Evolutionary conservation across 2,113 vertebrate species (phyloP).

Genomic region (Hypanus sabinus): DNA sequence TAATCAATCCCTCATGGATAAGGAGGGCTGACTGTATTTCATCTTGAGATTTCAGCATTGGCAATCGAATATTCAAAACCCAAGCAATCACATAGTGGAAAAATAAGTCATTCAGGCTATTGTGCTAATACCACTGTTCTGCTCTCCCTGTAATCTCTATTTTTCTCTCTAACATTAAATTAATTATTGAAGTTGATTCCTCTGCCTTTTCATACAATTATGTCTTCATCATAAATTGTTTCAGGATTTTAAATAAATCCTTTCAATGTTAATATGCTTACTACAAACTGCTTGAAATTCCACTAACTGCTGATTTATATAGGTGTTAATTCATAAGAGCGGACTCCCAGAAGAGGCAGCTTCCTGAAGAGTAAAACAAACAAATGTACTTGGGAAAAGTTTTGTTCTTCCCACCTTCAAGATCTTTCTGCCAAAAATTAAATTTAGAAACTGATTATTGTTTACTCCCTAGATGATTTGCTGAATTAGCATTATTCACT

Average conservation of each 20-base stretch:
- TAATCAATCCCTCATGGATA: too few species aligned
- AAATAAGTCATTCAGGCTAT: background rate
- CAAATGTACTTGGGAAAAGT: background rate
- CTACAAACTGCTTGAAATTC: background rate
- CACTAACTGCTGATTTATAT: background rate
- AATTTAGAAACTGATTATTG: background rate
- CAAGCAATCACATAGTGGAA: background rate
- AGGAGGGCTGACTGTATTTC: too few species aligned
- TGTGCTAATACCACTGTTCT: too few species aligned
- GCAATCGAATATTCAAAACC: background rate
- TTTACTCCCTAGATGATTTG: background rate
- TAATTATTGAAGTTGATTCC: background rate
- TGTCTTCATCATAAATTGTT: background rate
- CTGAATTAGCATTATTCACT: background rate
- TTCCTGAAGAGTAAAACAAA: background rate
- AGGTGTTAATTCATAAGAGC: background rate
- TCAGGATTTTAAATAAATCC: background rate
- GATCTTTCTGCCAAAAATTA: background rate
- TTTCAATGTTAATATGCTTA: background rate
- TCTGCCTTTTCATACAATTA: background rate
- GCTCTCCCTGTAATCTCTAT: too few species aligned
- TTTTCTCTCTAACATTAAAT: background rate
- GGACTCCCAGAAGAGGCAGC: background rate
- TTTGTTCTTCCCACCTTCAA: background rate
- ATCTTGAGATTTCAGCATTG: background rate